Base-by-base conservation (phyloP, 2,888 invertebrate genomes). In the Malthinus flaveolus region DNA sequence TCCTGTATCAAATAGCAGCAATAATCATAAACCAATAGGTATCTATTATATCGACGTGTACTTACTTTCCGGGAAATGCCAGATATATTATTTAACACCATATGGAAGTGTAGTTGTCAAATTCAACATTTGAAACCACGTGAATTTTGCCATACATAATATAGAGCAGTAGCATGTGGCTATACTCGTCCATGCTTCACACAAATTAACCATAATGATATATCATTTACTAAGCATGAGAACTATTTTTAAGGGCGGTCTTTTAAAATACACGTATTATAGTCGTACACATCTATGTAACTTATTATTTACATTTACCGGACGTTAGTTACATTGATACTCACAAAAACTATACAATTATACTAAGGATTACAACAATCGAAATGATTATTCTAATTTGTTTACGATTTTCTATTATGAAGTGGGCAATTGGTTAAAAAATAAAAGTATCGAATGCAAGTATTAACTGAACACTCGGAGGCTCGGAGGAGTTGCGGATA, bases 21-120 rank as follows among this genome's bases (percentile, higher is more conserved):
- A 68, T 70, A 69, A 69, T 72, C 68, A 68, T 68, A 67, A 69
- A 68, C 68, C 60, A 67, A 69, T 69, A 71, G 64, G 67, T 71
- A 69, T 71, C 71, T 71, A 72, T 72, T 72, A 72, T 70, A 60
- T 56, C 49, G 46, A 31, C 32, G 58, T 37, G 55, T 42, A 39
- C 36, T 59, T 63, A 59, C 63, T 69, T 67, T 70, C 68, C 70
- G 67, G 70, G 70, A 70, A 70, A 63, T 64, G 58, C 51, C 58
- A 60, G 65, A 65, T 66, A 65, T 66, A 62, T 62, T 55, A 63
- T 64, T 62, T 55, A 56, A 59, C 56, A 49, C 56, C 60, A 60
- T 60, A 60, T 60, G 60, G 55, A 52, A 35, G 23, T 31, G 13
- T 11, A 31, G 31, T 35, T 45, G 31, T 46, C 45, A 15, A 15